A percentile compares a stretch with the other conserved stretches of the same genome.
Evolutionary conservation across 2,888 invertebrate species (phyloP).

Genomic region (Acanthosepion lycidas): DNA sequence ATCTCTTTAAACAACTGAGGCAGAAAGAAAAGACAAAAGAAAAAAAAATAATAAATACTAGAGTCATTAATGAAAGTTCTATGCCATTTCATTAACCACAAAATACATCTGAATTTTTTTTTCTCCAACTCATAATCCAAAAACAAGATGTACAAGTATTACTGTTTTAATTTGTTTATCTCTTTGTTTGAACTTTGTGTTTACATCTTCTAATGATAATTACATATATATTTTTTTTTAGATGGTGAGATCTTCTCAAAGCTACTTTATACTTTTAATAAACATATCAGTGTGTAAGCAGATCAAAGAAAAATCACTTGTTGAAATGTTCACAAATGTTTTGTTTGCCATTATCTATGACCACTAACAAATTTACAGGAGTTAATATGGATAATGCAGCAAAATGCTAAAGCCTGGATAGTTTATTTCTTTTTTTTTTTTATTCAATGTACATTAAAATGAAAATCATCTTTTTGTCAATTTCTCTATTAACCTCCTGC

Average conservation of each 20-base stretch:
- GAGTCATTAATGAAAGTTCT: background rate
- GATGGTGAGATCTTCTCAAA: no score
- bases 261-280: no score
- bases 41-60: background rate
- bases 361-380: background rate
- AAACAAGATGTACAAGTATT: background rate
- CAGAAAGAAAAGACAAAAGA: background rate
- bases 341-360: background rate
- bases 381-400: constrained; percentile 33
- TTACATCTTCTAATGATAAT: no score
- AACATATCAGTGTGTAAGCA: background rate
- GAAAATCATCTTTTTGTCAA: background rate
- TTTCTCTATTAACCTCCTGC: background rate
- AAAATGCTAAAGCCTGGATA: background rate
- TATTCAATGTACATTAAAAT: background rate
- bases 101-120: background rate
- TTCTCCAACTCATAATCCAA: background rate
- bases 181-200: background rate
- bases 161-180: background rate
- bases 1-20: background rate
- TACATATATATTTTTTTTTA: no score
- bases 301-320: background rate
- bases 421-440: background rate
- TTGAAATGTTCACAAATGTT: background rate
- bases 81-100: background rate